Base-by-base conservation (phyloP, 2,113 vertebrate genomes). In the Chamaetylas fuelleborni region DNA sequence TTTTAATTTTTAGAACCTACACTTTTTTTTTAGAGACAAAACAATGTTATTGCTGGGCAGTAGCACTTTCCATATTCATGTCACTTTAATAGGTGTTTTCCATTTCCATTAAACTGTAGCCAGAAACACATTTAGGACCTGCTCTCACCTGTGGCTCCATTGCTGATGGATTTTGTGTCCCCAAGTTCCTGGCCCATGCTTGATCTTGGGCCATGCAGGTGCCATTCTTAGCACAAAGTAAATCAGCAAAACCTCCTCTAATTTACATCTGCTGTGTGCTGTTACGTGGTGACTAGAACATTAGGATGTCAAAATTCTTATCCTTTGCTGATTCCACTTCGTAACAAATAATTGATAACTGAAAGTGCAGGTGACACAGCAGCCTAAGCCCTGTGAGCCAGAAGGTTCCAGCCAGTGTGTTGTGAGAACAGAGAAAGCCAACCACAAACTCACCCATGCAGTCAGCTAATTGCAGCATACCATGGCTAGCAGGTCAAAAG, bases 21-120 rank as follows among this genome's bases (percentile, higher is more conserved):
- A 5, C 33, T 58, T 24, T 54, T 56, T 56, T 93, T 95, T 77
- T 31, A 36, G 48, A 53, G 64, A 72, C 25, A 78, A 73, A 92
- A 33, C 40, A 93, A 13, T 65, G 56, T 26, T 86, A 57, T 72
- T 29, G 4, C 61, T 74, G 26, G 86, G 22, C 18, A 70, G 36
- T 78, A 78, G 66, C 54, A 86, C 15, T 92, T 93, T 95, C 83
- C 65, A 90, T 65, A 81, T 78, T 74, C 45, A 19, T 77, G 79
- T 91, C 61, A 70, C 58, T 92, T 91, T 57, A 83, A 83, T 82
- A 80, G 26, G 5, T 51, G 56, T 70, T 78, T 92, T 93, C 69
- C 47, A 58, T 58, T 72, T 93, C 60, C 33, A 24, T 73, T 82
- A 43, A 66, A 36, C 23, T 78, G 22, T 67, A 83, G 43, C 47